Percentiles rank a stretch among this genome's conserved stretches.
Evolutionary conservation across 2,113 vertebrate species (phyloP).

Genomic region (Vulpes lagopus): DNA sequence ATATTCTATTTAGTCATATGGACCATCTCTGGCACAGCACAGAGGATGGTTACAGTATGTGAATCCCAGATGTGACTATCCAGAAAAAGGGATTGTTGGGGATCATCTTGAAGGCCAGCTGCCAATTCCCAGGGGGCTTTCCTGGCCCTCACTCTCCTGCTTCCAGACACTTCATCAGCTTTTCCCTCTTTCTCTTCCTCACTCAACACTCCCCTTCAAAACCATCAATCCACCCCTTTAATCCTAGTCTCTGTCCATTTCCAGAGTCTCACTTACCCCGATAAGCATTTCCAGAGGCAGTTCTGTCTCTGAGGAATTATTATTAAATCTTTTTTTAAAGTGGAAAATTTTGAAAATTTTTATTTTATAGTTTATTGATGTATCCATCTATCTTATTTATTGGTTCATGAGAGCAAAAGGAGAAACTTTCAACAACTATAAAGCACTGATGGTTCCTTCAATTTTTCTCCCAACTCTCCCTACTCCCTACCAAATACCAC

Average conservation of each 20-base stretch:
- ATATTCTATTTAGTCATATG: neutral
- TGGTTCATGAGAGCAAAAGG: slow-evolving; percentile 7
- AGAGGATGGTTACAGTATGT: neutral
- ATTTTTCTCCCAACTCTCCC: neutral
- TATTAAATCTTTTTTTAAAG: slow-evolving; percentile 22
- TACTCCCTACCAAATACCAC: neutral
- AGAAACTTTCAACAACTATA: slow-evolving; percentile 44
- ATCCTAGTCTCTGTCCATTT: neutral
- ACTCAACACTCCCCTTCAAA: neutral
- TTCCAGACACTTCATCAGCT: neutral
- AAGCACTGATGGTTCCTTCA: slow-evolving; percentile 19
- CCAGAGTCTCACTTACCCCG: neutral
- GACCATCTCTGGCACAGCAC: neutral
- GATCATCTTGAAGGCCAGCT: neutral
- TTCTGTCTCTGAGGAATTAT: neutral
- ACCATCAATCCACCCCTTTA: too few species aligned
- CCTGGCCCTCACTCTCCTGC: neutral
- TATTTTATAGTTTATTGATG: neutral
- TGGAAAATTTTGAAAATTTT: neutral
- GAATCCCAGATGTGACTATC: neutral
- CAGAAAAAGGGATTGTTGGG: neutral
- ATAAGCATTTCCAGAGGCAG: neutral
- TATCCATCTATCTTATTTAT: slow-evolving; percentile 26
- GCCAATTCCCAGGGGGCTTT: neutral
- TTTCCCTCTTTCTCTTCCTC: neutral